These are phyloP conservation scores for Sus scrofa DNA, from an alignment of 2,113 vertebrate genomes.

Conservation along the genomic window T2T-Sscrofa CM000828.6:47577501-47578000, in stretches of 20 bases:
- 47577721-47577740: neutral
- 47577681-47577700: neutral
- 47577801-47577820: neutral
- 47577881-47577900: neutral
- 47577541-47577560: neutral
- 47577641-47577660: neutral
- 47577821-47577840: neutral
- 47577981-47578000: neutral
- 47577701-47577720: neutral
- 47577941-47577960: neutral
- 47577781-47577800: neutral
- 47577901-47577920: neutral
- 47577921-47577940: neutral
- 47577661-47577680: neutral
- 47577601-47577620: neutral
- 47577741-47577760: constrained; percentile 15
- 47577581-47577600: neutral
- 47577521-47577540: neutral
- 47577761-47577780: neutral
- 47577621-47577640: neutral
- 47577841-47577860: neutral
- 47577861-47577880: neutral
- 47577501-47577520: constrained; percentile 49
- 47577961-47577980: neutral
- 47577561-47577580: neutral